Base-by-base conservation (phyloP, 2,888 invertebrate species). In the Cenopis cana region DNA sequence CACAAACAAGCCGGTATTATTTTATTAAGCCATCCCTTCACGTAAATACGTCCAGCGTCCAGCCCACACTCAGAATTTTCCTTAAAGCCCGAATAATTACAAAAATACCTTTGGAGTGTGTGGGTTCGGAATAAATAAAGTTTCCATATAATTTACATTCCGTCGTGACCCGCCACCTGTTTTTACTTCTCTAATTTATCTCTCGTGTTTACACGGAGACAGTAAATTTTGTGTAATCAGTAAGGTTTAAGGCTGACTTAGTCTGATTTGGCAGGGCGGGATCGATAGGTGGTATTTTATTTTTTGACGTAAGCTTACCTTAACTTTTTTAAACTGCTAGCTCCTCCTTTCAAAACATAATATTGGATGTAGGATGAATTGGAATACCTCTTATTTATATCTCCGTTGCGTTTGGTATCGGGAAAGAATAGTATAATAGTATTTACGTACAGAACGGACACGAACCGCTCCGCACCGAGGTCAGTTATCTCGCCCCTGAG, bases 171-270 rank as follows among this genome's bases (percentile, higher is more conserved):
- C 65, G 65, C 29, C 64, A 50, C 59, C 52, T 65, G 65, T 60
- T 70, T 70, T 66, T 70, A 46, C 65, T 54, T 70, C 52, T 70
- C 65, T 60, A 70, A 70, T 70, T 70, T 66, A 70, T 70, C 14
- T 57, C 64, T 66, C 65, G 49, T 55, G 65, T 62, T 50, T 9
- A 18, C 52, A n/a, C 6, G 11, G 49, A 6, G 59, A 29, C 65
- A 70, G 54, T 60, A 12, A 12, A 59, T 33, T 5, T 14, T 17
- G 3, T 24, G 1, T n/a, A 17, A 52, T n/a, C 59, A 68, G 38
- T 67, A 50, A 5, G 10, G 6, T 55, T n/a, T 36, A 1, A 11
- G 36, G 11, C 55, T n/a, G 24, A 14, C 8, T 24, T 2, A 54
- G n/a, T 1, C 3, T 29, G 11, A 17, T 2, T 17, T 10, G 10